Base-by-base conservation (phyloP, 2,113 vertebrate genomes). In the Macrotus californicus region DNA sequence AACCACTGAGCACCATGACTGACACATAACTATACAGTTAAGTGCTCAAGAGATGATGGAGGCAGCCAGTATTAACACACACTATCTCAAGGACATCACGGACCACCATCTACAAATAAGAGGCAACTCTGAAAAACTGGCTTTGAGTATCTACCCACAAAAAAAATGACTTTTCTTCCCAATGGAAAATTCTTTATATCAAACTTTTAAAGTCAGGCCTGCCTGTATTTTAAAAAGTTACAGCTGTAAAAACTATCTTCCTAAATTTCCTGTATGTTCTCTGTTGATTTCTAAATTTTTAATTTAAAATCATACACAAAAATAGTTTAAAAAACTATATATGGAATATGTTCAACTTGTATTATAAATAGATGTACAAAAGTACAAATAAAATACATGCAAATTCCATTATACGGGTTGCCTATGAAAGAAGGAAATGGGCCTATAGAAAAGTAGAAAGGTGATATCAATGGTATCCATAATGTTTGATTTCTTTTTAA, bases 401-500 rank as follows among this genome's bases (percentile, higher is more conserved):
- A 81, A 80, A 86, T 67, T 67, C 12, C 77, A 93, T 81, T 70
- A 93, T 1, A 66, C 34, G 39, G 69, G 46, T 24, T 92, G 70
- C 21, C 64, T 61, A 73, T 12, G 13, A 93, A 61, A 36, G 34
- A 90, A 80, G 41, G 14, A 94, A 88, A 92, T 39, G 13, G 61
- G 50, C 73, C 70, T 43, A 94, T 94, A 26, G 26, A 75, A 59
- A 56, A 11, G 43, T 43, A 61, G 48, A 93, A 88, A 93, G 43
- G 22, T 48, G 29, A 90, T 14, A 50, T 94, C 10, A 86, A 75
- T 2, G 31, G 34, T 34, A 91, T 36, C 66, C 54, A 12, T 48
- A 61, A 61, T 52, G 9, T 86, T 85, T 87, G 48, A 56, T 87
- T 90, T 93, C 34, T 81, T 93, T 61, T 87, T 67, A 94, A 95